A percentile compares a stretch with the other conserved stretches of the same genome.
phyloP scores from a whole-genome alignment of 1,140 invertebrate species.

The Lasioglossum albipes region DNA sequence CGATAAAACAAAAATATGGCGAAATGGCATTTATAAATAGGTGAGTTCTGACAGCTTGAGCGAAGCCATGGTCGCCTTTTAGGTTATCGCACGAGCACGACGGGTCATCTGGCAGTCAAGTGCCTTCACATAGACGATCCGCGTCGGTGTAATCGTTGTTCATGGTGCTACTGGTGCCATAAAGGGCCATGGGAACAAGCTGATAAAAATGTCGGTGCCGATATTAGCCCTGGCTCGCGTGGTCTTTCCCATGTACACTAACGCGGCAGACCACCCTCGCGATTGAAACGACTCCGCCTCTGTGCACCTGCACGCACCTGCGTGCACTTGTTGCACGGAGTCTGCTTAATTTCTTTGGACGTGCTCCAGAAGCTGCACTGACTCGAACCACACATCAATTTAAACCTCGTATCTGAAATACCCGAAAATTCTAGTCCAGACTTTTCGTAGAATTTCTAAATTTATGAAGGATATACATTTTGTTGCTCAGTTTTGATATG shows the following conservation, averaged over 20 bases:
- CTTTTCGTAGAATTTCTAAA: not conserved
- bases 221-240: constrained; percentile 36
- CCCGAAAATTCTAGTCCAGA: not conserved
- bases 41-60: constrained; percentile 78
- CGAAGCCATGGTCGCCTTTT: constrained; percentile 78
- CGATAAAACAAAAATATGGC: constrained; percentile 61
- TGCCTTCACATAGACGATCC: constrained; percentile 70
- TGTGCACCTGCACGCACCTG: constrained; percentile 46
- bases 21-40: constrained; percentile 77
- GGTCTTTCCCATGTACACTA: constrained; percentile 36
- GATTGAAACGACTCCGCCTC: not conserved
- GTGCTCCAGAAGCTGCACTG: not conserved
- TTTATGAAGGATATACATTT: not conserved
- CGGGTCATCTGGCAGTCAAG: constrained; percentile 81
- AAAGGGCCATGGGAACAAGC: constrained; percentile 76
- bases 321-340: constrained; percentile 14
- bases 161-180: constrained; percentile 75
- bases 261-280: constrained; percentile 1
- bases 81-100: constrained; percentile 78
- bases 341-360: not conserved
- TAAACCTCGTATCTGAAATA: not conserved
- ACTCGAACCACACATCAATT: not conserved
- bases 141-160: constrained; percentile 68
- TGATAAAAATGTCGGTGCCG: constrained; percentile 76
- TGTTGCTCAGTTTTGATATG: no score